These are phyloP conservation scores for Lasioglossum oenotherae DNA, from an alignment of 2,888 invertebrate genomes.

Conservation along the genomic window DNA sequence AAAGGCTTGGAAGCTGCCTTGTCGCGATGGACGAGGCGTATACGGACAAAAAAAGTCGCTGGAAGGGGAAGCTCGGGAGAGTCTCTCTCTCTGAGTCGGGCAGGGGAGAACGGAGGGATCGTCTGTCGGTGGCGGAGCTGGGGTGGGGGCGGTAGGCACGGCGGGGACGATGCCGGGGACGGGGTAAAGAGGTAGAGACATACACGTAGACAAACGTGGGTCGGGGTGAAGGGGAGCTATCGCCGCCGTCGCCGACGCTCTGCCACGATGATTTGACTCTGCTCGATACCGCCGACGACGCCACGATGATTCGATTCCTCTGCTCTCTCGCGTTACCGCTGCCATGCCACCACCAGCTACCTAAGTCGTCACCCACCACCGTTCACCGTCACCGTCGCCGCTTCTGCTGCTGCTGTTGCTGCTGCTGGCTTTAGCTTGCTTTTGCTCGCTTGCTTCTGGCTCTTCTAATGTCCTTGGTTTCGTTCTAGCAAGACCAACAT, in stretches of 20 bases:
- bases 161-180: slow-evolving; percentile 58
- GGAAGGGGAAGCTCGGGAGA: slow-evolving; percentile 73
- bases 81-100: slow-evolving; percentile 54
- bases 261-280: slow-evolving; percentile 66
- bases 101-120: slow-evolving; percentile 63
- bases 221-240: slow-evolving; percentile 74
- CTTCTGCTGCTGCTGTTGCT: slow-evolving; percentile 38
- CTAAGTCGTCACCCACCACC: background rate
- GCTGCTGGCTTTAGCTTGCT: slow-evolving; percentile 24
- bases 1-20: slow-evolving; percentile 76
- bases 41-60: slow-evolving; percentile 71
- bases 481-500: slow-evolving; percentile 72
- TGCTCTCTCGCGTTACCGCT: slow-evolving; percentile 32
- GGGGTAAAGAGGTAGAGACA: slow-evolving; percentile 60
- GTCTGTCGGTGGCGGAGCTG: slow-evolving; percentile 62
- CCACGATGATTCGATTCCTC: slow-evolving; percentile 68
- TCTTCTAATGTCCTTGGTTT: slow-evolving; percentile 73
- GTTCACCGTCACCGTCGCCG: slow-evolving; percentile 17
- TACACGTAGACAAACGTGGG: slow-evolving; percentile 70
- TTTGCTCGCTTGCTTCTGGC: slow-evolving; percentile 41
- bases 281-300: slow-evolving; percentile 22
- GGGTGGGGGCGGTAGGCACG: slow-evolving; percentile 60
- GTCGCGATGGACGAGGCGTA: slow-evolving; percentile 73
- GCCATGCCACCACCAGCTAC: background rate
- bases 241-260: slow-evolving; percentile 45